phyloP scores from a whole-genome alignment of 2,797 vertebrate species.

The Poeciliopsis gracilis region DNA sequence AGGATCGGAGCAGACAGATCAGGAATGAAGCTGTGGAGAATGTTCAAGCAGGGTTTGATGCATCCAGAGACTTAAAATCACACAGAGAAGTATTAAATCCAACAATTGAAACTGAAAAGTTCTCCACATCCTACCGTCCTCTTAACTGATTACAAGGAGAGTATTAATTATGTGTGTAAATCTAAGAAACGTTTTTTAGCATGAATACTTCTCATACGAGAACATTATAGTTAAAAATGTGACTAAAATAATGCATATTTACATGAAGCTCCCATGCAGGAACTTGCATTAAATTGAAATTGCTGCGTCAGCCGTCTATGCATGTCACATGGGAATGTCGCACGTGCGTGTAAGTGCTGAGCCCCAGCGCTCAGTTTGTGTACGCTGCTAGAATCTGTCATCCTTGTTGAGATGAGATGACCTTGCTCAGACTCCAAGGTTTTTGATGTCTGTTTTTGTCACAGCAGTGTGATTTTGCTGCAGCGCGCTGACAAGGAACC shows the following conservation, averaged over 20 bases:
- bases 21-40: not conserved
- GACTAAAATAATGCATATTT: constrained; percentile 3
- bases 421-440: constrained; percentile 56
- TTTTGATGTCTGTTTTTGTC: constrained; percentile 55
- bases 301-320: constrained; percentile 40
- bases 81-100: not conserved
- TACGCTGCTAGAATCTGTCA: constrained; percentile 39
- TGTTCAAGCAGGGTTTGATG: not conserved
- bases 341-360: constrained; percentile 59
- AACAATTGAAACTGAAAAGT: not conserved
- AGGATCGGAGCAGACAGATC: not conserved
- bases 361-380: constrained; percentile 55
- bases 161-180: not conserved
- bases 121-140: not conserved
- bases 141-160: not conserved
- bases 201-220: not conserved
- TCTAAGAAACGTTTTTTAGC: not conserved
- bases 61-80: not conserved
- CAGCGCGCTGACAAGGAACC: constrained; percentile 41
- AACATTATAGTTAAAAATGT: not conserved
- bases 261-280: constrained; percentile 13
- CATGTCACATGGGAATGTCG: constrained; percentile 60
- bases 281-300: constrained; percentile 26
- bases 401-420: constrained; percentile 51
- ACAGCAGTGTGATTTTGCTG: constrained; percentile 53